phyloP scores from a whole-genome alignment of 2,888 invertebrate genomes.

The Dichetophora obliterata region DNA sequence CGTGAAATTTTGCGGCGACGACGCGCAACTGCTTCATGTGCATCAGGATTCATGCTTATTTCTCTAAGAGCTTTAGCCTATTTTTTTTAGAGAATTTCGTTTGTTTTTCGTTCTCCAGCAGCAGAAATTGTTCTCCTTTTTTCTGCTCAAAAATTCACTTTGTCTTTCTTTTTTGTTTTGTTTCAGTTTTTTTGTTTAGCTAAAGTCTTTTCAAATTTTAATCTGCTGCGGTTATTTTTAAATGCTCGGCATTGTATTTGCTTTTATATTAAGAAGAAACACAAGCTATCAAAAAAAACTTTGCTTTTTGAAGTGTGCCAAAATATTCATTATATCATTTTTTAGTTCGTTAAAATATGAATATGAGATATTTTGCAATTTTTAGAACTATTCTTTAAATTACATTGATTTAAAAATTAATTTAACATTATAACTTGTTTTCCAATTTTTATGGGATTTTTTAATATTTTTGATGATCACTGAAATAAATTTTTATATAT shows the following conservation, averaged over 20 bases:
- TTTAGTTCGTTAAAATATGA: neutral
- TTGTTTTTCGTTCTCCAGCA: neutral
- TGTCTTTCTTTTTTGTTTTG: neutral
- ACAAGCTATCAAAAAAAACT: slow-evolving; percentile 28
- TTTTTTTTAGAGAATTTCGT: neutral
- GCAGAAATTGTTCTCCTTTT: neutral
- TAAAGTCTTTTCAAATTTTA: neutral
- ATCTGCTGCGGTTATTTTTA: slow-evolving; percentile 40
- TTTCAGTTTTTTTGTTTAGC: neutral
- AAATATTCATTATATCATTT: slow-evolving; percentile 18
- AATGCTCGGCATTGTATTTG: slow-evolving; percentile 17
- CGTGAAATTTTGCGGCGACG: slow-evolving; percentile 75
- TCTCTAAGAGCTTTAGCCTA: neutral
- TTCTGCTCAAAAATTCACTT: neutral
- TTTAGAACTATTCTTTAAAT: neutral
- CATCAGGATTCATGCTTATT: slow-evolving; percentile 51
- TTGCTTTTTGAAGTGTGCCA: slow-evolving; percentile 27
- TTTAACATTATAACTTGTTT: neutral
- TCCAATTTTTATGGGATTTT: neutral
- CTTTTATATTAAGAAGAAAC: neutral
- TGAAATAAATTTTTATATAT: neutral
- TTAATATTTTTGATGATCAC: too few species aligned
- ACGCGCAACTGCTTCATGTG: slow-evolving; percentile 70
- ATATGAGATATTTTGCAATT: neutral
- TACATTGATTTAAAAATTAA: neutral